phyloP scores from a whole-genome alignment of 1,140 invertebrate genomes.

The Hycleus cichorii region DNA sequence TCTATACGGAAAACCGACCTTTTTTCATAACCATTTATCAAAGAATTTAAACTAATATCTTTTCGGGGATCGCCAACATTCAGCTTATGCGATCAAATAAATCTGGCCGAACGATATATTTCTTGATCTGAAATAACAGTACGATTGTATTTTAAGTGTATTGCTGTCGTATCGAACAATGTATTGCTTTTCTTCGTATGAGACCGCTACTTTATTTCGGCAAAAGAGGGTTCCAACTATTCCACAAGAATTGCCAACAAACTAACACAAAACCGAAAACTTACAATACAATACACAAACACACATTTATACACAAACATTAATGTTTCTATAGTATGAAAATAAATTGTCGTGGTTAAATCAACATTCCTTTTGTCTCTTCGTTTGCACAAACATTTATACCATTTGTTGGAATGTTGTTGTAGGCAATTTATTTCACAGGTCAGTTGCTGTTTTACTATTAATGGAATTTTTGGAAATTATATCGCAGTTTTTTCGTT shows the following conservation, averaged over 20 bases:
- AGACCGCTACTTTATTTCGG: too few relatives aligned
- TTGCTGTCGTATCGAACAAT: conserved; percentile 3
- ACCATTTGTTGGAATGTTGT: conserved; percentile 30
- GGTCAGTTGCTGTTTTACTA: conserved; percentile 19
- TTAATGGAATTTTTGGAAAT: too few relatives aligned
- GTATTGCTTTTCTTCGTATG: conserved; percentile 5
- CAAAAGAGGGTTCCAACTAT: too few relatives aligned
- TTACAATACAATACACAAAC: too few relatives aligned
- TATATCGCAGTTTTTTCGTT: too few relatives aligned
- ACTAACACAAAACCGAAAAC: too few relatives aligned
- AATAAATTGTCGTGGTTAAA: conserved; percentile 34
- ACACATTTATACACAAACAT: not conserved
- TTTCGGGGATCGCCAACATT: not conserved
- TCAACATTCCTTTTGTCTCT: conserved; percentile 32
- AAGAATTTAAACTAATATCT: conserved; percentile 10
- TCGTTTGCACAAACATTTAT: conserved; percentile 31
- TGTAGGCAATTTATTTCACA: conserved; percentile 34
- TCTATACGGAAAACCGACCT: too few relatives aligned
- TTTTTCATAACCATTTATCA: too few relatives aligned
- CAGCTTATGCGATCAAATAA: conserved; percentile 12
- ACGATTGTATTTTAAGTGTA: conserved; percentile 12
- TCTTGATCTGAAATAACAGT: conserved; percentile 2
- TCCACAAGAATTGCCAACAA: too few relatives aligned
- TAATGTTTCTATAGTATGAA: conserved; percentile 24
- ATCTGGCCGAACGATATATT: conserved; percentile 9